phyloP scores from a whole-genome alignment of 2,888 invertebrate species.

The Idaea biselata region DNA sequence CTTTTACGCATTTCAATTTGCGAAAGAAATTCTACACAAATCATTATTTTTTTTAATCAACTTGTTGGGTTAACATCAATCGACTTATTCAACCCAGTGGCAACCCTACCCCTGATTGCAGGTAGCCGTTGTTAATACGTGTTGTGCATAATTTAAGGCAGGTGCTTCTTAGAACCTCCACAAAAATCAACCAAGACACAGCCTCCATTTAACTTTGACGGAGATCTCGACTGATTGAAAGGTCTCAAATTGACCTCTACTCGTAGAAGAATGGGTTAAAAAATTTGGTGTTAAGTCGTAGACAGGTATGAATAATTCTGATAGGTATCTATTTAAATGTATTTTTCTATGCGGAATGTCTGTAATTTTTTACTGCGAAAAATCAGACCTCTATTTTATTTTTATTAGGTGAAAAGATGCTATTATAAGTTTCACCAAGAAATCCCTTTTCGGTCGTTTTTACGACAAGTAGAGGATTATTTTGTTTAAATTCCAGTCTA shows the following conservation, averaged over 20 bases:
- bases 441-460: too few species aligned
- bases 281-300: conserved; percentile 28
- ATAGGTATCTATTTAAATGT: not conserved
- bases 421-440: too few species aligned
- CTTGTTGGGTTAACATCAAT: conserved; percentile 15
- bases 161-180: conserved; percentile 32
- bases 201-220: conserved; percentile 44
- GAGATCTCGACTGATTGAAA: conserved; percentile 44
- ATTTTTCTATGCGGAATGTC: not conserved
- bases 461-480: too few species aligned
- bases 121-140: conserved; percentile 20
- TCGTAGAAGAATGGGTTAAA: not conserved
- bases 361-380: too few species aligned
- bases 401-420: too few species aligned
- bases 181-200: conserved; percentile 24
- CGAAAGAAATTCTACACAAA: too few species aligned
- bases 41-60: too few species aligned
- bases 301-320: not conserved
- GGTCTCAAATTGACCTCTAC: conserved; percentile 37
- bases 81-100: not conserved
- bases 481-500: too few species aligned
- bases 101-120: conserved; percentile 12
- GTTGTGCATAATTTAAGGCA: conserved; percentile 18
- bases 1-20: too few species aligned
- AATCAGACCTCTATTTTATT: too few species aligned